These are phyloP conservation scores for Myrmecobius fasciatus DNA, from an alignment of 2,113 vertebrate species.

Conservation along the genomic window DNA sequence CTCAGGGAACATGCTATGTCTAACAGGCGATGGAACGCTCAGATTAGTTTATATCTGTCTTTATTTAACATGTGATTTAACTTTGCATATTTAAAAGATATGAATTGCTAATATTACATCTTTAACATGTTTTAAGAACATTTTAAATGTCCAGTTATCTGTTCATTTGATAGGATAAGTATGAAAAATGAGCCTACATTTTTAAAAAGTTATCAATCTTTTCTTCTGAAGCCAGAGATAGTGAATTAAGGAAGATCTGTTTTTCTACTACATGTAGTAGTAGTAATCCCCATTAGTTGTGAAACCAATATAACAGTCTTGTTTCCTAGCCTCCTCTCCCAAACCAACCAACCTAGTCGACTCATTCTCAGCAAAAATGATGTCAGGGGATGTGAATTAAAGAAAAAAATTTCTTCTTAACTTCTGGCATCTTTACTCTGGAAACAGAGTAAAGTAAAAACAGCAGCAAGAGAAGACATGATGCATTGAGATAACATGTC, in stretches of 20 bases:
- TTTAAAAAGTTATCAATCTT: no score
- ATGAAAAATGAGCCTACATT: no score
- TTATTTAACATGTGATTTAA: no score
- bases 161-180: slow-evolving; percentile 9
- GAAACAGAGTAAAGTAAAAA: not conserved
- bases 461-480: not conserved
- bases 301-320: not conserved
- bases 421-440: not conserved
- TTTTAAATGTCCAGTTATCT: not conserved
- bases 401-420: not conserved
- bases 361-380: not conserved
- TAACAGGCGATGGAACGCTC: no score
- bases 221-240: no score
- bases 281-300: not conserved
- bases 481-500: not conserved
- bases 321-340: not conserved
- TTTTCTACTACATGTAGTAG: not conserved
- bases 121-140: not conserved
- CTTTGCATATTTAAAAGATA: no score
- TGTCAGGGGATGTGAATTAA: slow-evolving; percentile 10
- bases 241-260: not conserved
- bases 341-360: not conserved
- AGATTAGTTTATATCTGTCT: no score
- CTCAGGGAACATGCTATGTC: no score
- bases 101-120: not conserved